Evolutionary conservation across 2,888 invertebrate genomes (phyloP).

Genomic region (Stenichneumon culpator): DNA sequence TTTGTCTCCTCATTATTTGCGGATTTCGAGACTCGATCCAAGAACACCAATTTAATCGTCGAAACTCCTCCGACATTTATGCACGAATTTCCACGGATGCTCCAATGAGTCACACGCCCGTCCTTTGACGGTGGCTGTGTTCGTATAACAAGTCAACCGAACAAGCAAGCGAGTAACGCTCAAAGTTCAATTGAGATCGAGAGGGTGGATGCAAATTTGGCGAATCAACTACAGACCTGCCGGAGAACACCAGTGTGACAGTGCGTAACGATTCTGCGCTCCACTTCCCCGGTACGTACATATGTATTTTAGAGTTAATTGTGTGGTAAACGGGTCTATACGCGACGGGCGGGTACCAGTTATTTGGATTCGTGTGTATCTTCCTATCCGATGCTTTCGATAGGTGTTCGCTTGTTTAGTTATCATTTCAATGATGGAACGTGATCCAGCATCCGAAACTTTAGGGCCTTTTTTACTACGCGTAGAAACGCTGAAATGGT

Average conservation of each 20-base stretch:
- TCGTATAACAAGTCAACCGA: constrained; percentile 8
- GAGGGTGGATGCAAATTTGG: background rate
- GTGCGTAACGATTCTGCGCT: background rate
- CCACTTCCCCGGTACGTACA: background rate
- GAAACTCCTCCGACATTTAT: background rate
- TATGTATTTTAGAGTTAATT: background rate
- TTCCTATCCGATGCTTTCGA: background rate
- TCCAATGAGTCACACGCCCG: background rate
- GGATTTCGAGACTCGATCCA: background rate
- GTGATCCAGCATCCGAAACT: background rate
- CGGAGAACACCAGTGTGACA: background rate
- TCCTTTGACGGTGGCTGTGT: background rate
- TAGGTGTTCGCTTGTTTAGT: background rate
- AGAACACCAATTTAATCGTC: background rate
- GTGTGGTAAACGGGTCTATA: background rate
- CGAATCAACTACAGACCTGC: background rate
- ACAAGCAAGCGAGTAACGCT: background rate
- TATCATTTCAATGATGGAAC: background rate
- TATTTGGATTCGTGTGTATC: background rate
- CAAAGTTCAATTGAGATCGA: constrained; percentile 4
- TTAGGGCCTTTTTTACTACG: no score
- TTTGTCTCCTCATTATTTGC: background rate
- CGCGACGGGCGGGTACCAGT: background rate
- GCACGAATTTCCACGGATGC: background rate
- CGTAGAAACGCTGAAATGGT: no score